Evolutionary conservation across 1,140 invertebrate genomes (phyloP).

Genomic region (Sipha flava): DNA sequence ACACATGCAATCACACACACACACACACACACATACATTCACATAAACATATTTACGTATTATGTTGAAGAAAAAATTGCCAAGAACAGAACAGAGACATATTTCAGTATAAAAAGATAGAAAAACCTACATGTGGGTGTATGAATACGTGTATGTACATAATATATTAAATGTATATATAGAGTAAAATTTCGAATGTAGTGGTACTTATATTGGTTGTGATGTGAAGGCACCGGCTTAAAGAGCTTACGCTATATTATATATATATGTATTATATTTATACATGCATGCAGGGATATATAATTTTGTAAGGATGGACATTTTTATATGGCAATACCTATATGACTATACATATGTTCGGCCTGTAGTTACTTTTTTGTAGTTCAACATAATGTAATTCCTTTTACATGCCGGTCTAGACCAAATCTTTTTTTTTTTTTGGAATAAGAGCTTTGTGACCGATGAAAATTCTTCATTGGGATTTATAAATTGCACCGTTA

Average conservation of each 20-base stretch:
- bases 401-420: constrained; percentile 20
- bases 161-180: no score
- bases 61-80: constrained; percentile 5
- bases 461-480: constrained; percentile 16
- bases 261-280: no score
- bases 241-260: constrained; percentile 25
- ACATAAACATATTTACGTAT: background rate
- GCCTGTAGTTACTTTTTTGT: constrained; percentile 14
- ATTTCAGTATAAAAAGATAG: constrained; percentile 15
- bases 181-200: background rate
- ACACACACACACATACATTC: background rate
- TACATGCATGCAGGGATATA: background rate
- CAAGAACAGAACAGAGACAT: constrained; percentile 7
- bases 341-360: background rate
- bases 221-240: constrained; percentile 18
- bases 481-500: constrained; percentile 6
- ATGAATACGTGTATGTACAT: background rate
- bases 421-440: constrained; percentile 13
- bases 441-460: constrained; percentile 10
- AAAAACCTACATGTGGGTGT: background rate
- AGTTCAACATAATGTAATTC: constrained; percentile 14
- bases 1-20: background rate
- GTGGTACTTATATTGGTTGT: constrained; percentile 5
- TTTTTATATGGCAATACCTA: constrained; percentile 16
- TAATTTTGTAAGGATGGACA: constrained; percentile 25